Percentiles rank a stretch among this genome's conserved stretches.
Conservation (phyloP, 1,140 invertebrate genomes). For the Araneus ventricosus region DNA sequence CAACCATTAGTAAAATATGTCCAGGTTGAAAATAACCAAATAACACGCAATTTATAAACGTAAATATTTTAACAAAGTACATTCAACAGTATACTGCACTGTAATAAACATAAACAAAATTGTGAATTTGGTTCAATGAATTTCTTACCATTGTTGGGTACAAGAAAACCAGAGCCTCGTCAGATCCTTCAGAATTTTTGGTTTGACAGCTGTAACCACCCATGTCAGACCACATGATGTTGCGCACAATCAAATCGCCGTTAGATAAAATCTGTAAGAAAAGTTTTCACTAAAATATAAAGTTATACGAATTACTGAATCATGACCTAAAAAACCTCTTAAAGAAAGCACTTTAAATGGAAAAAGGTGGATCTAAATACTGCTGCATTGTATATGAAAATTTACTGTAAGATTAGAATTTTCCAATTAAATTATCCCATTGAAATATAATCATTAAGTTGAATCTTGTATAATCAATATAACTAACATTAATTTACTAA, state of each 20-base stretch:
- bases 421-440: no score
- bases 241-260: constrained; percentile 87
- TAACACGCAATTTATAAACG: background rate
- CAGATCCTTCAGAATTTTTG: constrained; percentile 85
- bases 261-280: constrained; percentile 83
- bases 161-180: constrained; percentile 86
- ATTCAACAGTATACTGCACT: background rate
- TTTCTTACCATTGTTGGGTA: constrained; percentile 86
- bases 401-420: no score
- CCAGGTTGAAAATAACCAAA: background rate
- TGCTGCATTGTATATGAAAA: no score
- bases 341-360: no score
- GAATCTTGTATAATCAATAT: no score
- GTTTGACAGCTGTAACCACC: constrained; percentile 88
- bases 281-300: background rate
- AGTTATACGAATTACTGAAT: no score
- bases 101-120: background rate
- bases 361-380: no score
- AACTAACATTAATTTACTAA: no score
- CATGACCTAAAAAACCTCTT: no score
- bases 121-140: background rate
- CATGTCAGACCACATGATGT: constrained; percentile 89
- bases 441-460: no score
- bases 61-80: background rate
- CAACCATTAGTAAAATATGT: background rate